Percentiles rank a stretch among this genome's conserved stretches.
phyloP scores from a whole-genome alignment of 2,888 invertebrate species.

The Ellobium chinense region DNA sequence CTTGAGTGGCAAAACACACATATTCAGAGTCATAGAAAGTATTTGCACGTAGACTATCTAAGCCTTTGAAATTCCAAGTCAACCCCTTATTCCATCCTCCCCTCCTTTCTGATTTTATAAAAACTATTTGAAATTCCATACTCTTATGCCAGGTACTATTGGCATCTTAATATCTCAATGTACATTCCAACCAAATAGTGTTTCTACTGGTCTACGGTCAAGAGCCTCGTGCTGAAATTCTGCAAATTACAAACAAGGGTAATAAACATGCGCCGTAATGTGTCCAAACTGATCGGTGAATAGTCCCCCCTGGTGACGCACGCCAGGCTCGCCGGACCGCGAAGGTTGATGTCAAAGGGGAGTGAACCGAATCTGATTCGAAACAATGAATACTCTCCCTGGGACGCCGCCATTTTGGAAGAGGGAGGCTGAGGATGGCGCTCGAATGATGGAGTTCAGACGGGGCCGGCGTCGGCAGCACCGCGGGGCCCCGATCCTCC shows the following conservation, averaged over 20 bases:
- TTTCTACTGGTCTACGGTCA: background rate
- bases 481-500: slow-evolving; percentile 47
- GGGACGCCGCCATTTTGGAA: background rate
- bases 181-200: too few species aligned
- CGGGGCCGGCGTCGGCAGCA: background rate
- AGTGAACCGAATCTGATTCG: background rate
- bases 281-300: background rate
- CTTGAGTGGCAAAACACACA: too few species aligned
- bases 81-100: too few species aligned
- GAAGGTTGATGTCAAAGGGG: background rate
- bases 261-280: slow-evolving; percentile 1
- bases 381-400: background rate
- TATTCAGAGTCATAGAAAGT: too few species aligned
- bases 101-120: too few species aligned
- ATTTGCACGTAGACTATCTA: too few species aligned
- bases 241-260: background rate
- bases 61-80: too few species aligned
- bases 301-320: background rate
- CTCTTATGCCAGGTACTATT: too few species aligned
- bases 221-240: background rate
- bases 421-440: background rate
- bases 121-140: too few species aligned
- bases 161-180: too few species aligned
- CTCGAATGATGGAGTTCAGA: background rate
- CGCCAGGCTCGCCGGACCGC: background rate